Evolutionary conservation across 2,888 invertebrate species (phyloP).

Genomic region (Mythimna albipuncta): DNA sequence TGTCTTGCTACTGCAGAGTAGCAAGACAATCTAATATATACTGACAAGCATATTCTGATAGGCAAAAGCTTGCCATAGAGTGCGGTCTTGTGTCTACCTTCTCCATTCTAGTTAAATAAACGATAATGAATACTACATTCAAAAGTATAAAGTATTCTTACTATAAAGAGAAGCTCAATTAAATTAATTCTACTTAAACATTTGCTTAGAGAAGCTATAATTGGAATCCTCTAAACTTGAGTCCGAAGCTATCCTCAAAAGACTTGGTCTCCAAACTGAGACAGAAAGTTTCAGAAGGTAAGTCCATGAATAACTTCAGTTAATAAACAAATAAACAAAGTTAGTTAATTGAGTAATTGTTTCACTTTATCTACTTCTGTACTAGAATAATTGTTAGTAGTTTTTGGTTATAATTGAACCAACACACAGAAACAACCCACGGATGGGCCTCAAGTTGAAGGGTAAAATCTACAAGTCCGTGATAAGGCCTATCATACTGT

Average conservation of each 20-base stretch:
- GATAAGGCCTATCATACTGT: no score
- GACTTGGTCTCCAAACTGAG: slow-evolving; percentile 8
- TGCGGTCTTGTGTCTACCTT: no score
- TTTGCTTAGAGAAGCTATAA: slow-evolving; percentile 35
- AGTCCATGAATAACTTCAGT: slow-evolving; percentile 41
- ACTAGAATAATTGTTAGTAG: slow-evolving; percentile 12
- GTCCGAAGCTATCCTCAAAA: slow-evolving; percentile 36
- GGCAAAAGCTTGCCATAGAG: no score
- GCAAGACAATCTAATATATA: no score
- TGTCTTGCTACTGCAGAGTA: no score
- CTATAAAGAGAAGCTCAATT: neutral
- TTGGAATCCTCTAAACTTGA: slow-evolving; percentile 32
- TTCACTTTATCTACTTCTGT: slow-evolving; percentile 11
- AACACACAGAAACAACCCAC: no score
- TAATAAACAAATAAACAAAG: slow-evolving; percentile 49
- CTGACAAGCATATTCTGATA: no score
- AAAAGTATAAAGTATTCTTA: neutral
- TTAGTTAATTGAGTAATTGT: slow-evolving; percentile 48
- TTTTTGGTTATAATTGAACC: neutral
- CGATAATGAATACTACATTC: neutral
- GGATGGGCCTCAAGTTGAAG: no score
- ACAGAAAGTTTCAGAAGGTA: slow-evolving; percentile 45
- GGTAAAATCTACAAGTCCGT: no score
- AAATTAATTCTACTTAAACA: slow-evolving; percentile 12
- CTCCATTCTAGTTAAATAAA: no score